Evolutionary conservation across 37 sponge, comb jelly and placozoan genomes (phyloP).

Genomic region (Ianthella basta): DNA sequence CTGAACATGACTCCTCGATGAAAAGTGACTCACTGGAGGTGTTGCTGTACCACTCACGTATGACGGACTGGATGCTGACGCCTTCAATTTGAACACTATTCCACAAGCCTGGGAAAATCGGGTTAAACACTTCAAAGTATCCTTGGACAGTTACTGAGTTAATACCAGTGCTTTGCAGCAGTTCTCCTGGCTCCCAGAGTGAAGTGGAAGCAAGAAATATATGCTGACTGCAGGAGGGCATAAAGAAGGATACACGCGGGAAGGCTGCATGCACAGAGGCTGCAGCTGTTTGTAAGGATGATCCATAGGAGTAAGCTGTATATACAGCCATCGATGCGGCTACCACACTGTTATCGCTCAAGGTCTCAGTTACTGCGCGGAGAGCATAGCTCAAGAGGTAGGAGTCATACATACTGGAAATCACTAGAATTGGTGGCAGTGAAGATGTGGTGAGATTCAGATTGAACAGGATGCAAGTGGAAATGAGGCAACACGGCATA

Average conservation of each 20-base stretch:
- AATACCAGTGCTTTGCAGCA: neutral
- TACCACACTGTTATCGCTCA: no score
- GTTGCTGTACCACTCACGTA: constrained; percentile 41
- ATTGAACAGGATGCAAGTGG: constrained; percentile 56
- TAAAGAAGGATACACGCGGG: constrained; percentile 28
- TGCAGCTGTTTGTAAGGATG: neutral
- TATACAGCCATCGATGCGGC: neutral
- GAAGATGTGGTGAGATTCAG: neutral
- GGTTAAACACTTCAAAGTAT: constrained; percentile 45
- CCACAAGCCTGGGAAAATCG: constrained; percentile 45
- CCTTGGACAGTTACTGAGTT: neutral
- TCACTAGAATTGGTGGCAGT: constrained; percentile 40
- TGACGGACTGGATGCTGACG: constrained; percentile 26
- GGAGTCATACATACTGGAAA: constrained; percentile 69
- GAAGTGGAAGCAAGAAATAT: constrained; percentile 58
- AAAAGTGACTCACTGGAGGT: neutral
- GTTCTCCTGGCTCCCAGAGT: constrained; percentile 46
- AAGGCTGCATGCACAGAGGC: neutral
- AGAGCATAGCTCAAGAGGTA: constrained; percentile 50
- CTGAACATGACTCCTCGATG: constrained; percentile 42
- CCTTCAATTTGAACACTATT: constrained; percentile 13
- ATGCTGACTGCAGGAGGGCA: constrained; percentile 82
- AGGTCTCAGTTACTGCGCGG: neutral
- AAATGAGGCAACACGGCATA: constrained; percentile 65
- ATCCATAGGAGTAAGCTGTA: constrained; percentile 32